phyloP scores from a whole-genome alignment of 2,113 vertebrate species.

The Todiramphus saurophagus region DNA sequence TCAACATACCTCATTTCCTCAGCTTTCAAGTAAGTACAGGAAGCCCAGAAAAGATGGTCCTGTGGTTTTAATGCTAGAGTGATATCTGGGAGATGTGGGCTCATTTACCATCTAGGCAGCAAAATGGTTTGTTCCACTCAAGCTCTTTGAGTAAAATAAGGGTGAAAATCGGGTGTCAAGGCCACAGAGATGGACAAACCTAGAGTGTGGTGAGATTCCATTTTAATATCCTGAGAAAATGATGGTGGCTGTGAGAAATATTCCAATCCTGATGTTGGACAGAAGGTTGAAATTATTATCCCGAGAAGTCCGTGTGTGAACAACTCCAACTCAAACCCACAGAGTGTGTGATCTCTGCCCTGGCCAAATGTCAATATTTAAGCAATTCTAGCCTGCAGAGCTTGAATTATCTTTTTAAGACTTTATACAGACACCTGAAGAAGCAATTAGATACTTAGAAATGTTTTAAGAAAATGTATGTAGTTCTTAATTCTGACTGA shows the following conservation, averaged over 20 bases:
- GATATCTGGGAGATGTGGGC: not conserved
- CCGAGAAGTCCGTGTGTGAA: not conserved
- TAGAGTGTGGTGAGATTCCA: not conserved
- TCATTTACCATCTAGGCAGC: not conserved
- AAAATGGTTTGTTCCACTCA: not conserved
- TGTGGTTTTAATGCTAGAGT: not conserved
- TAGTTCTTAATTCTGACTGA: not conserved
- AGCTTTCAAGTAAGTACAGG: not conserved
- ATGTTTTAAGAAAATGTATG: not conserved
- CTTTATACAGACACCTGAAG: not conserved
- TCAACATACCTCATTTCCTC: constrained; percentile 17
- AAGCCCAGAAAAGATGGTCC: not conserved
- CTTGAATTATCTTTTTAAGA: not conserved
- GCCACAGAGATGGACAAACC: not conserved
- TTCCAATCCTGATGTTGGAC: not conserved
- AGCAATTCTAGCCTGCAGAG: not conserved
- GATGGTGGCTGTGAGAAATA: not conserved
- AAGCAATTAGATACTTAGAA: not conserved
- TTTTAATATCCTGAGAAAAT: not conserved
- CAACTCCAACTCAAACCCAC: not conserved
- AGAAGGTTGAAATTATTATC: not conserved
- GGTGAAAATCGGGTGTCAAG: not conserved
- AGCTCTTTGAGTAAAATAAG: not conserved
- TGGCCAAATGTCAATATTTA: not conserved
- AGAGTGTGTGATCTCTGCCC: not conserved